Conservation (phyloP, 2,797 vertebrate species). For the Sebastes nivosus region DNA sequence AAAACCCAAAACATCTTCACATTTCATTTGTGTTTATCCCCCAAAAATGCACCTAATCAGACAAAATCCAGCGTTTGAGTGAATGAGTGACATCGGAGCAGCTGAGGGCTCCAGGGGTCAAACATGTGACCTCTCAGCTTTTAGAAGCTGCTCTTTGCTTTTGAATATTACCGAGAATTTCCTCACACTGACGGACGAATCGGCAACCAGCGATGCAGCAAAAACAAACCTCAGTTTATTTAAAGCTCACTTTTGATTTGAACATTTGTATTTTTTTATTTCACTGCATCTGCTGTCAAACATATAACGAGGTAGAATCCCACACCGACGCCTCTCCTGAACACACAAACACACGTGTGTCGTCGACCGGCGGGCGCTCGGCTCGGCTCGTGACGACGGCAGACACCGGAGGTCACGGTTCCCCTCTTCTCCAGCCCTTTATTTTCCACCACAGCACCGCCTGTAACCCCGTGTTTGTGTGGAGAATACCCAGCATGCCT, state of each 20-base stretch:
- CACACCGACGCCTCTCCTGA: background rate
- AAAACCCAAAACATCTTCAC: background rate
- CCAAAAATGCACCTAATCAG: no score
- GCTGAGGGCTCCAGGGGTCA: slow-evolving; percentile 17
- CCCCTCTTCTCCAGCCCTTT: slow-evolving; percentile 7
- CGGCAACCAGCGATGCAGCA: background rate
- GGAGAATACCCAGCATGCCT: slow-evolving; percentile 71
- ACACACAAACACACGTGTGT: background rate
- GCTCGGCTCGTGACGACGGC: background rate
- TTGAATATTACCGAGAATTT: background rate
- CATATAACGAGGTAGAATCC: background rate
- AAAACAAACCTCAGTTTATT: background rate
- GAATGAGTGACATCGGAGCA: background rate
- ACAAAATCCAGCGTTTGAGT: background rate
- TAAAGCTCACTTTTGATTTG: background rate
- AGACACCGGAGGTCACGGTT: slow-evolving; percentile 11
- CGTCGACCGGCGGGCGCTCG: background rate
- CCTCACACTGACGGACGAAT: background rate
- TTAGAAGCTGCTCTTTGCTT: background rate
- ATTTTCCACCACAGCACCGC: slow-evolving; percentile 28
- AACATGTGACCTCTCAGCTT: slow-evolving; percentile 17
- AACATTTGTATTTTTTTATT: background rate
- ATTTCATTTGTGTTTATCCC: background rate
- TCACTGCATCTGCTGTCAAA: background rate
- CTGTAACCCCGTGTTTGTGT: slow-evolving; percentile 54